A percentile compares a stretch with the other conserved stretches of the same genome.
phyloP scores from a whole-genome alignment of 2,888 invertebrate genomes.

The Salpingus planirostris region DNA sequence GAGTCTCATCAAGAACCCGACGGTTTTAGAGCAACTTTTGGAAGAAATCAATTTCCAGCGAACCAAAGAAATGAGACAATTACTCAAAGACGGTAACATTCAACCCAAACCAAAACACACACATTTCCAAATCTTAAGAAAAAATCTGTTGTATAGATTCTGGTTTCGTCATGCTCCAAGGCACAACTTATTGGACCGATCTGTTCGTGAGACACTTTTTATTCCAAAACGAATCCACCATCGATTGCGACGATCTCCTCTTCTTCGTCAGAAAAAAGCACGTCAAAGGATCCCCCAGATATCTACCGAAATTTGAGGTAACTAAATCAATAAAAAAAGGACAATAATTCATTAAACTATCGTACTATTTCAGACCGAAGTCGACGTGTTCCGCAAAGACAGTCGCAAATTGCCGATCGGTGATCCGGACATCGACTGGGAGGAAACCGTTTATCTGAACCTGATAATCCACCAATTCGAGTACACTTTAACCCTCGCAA shows the following conservation, averaged over 20 bases:
- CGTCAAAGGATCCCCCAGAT: conserved; percentile 77
- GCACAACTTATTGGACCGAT: conserved; percentile 93
- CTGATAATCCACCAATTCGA: conserved; percentile 97
- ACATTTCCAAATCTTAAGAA: too few relatives aligned
- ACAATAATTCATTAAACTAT: not conserved
- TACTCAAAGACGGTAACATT: conserved; percentile 87
- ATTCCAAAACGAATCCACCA: conserved; percentile 79
- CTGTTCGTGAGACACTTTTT: conserved; percentile 90
- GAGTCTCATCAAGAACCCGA: conserved; percentile 50
- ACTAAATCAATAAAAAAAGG: conserved; percentile 12
- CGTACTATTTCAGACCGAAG: conserved; percentile 62
- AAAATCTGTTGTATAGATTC: conserved; percentile 61
- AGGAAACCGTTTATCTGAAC: conserved; percentile 97
- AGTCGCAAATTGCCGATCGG: conserved; percentile 94
- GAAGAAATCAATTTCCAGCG: conserved; percentile 90
- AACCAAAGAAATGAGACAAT: conserved; percentile 82
- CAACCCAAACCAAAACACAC: too few relatives aligned
- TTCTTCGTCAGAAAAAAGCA: conserved; percentile 93
- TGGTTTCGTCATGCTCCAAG: conserved; percentile 86
- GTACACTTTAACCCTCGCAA: conserved; percentile 93
- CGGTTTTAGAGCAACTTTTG: conserved; percentile 74
- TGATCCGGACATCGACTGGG: conserved; percentile 96
- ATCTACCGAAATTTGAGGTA: conserved; percentile 85
- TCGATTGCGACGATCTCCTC: conserved; percentile 87
- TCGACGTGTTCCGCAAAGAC: conserved; percentile 96